Evolutionary conservation across 2,888 invertebrate species (phyloP), one percentile per base, ranked within the genome.

Genomic region (Trachelus iudaicus): DNA sequence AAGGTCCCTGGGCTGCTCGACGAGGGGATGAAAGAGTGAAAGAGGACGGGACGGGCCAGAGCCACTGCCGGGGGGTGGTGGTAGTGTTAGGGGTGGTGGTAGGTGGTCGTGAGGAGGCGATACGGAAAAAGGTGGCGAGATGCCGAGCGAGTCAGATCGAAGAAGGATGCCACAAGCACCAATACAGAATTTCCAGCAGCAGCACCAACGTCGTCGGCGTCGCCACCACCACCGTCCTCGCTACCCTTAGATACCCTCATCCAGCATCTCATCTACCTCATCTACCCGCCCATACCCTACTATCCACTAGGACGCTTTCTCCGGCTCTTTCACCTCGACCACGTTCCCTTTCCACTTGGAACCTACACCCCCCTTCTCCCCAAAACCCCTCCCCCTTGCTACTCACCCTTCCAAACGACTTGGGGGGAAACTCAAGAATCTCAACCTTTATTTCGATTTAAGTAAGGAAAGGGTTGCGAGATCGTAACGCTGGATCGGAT

Each of bases 371-470:
- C 4, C 15, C 40, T 1, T 1, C 13, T 3, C 23, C 40, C 13
- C 40, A 15, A 15, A 40, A 13, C 15, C 15, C 40, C 40, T 0
- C 35, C 40, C 40, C 4, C 40, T 13, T 4, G 15, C 40, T 15
- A 56, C 40, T 15, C 40, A 23, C 23, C 23, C 40, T 23, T 56
- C 23, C 23, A 56, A 56, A 79, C 74, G 69, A 81, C 79, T 78
- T 78, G 82, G 81, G 80, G 81, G 84, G 82, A 82, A 81, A 75
- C 81, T 85, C 84, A 85, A 87, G 88, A 88, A 88, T 87, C 88
- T 88, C 89, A 86, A 90, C 87, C 89, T 90, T 90, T 90, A 88
- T 89, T 90, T 86, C 87, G 85, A 85, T 86, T 87, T 85, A 84
- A 88, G 89, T 87, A 87, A 87, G 87, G 87, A 90, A 91, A 89